These are phyloP conservation scores for Leptodirus hochenwartii DNA, from an alignment of 2,888 invertebrate genomes.

Conservation along the genomic window DNA sequence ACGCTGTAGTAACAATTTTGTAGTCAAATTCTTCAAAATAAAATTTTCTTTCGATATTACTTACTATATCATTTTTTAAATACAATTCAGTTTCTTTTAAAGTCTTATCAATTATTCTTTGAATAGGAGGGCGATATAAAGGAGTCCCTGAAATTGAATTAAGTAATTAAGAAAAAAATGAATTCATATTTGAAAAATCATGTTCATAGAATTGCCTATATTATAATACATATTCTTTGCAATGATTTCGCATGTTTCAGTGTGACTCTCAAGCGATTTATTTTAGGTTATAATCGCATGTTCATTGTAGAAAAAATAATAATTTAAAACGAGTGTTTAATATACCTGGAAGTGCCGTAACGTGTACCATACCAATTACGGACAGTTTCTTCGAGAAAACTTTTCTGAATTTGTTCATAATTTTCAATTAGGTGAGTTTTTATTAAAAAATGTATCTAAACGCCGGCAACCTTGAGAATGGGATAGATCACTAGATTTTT, in stretches of 20 bases:
- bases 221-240: too few relatives aligned
- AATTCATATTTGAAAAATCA: constrained; percentile 2
- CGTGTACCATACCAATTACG: constrained; percentile 55
- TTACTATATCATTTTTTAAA: constrained; percentile 19
- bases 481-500: too few relatives aligned
- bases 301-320: neutral
- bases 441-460: too few relatives aligned
- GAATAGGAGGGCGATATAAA: constrained; percentile 31
- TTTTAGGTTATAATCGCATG: constrained; percentile 1
- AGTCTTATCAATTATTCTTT: constrained; percentile 36
- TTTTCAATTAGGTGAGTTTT: too few relatives aligned
- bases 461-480: too few relatives aligned
- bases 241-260: too few relatives aligned
- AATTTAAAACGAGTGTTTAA: constrained; percentile 5
- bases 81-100: constrained; percentile 43
- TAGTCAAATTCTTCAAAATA: too few relatives aligned
- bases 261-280: too few relatives aligned
- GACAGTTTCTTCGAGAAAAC: constrained; percentile 30
- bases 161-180: neutral
- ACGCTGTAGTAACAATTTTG: too few relatives aligned
- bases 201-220: too few relatives aligned
- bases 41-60: too few relatives aligned
- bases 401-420: constrained; percentile 21
- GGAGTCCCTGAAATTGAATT: constrained; percentile 37
- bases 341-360: constrained; percentile 47